Evolutionary conservation across 2,888 invertebrate species (phyloP), one percentile per base, ranked within the genome.

Genomic region (Bruchidius siliquastri): DNA sequence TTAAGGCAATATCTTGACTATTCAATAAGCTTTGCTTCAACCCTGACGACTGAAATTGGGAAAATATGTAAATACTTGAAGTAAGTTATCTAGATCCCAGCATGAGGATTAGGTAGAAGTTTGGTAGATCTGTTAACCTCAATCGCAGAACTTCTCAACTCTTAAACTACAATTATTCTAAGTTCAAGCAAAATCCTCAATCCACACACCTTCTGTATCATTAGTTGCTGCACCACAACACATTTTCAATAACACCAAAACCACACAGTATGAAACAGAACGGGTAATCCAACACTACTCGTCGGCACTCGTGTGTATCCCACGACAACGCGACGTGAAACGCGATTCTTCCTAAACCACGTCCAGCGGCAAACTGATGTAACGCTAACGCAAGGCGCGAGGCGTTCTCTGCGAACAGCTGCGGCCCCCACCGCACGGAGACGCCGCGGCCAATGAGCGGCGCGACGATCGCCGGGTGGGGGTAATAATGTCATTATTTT

Each of bases 401-500:
- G 77, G 80, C 77, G 49, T 13, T 18, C 49, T 1, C 49, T 4
- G 13, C 49, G 26, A 49, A 49, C 49, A 49, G 49, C 49, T 49
- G 49, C 49, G 49, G 13, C 49, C 49, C 49, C 49, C 49, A 49
- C 49, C 49, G 1, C 49, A 2, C 26, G 1, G 10, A 3, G 49
- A 1, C 49, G 8, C 49, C 49, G 49, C 49, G 49, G 49, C 49
- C 49, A 49, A 49, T 49, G 49, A 49, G 26, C 49, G 49, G 76
- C 72, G 77, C 77, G 76, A 75, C 73, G 77, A 75, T 76, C 69
- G 22, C 32, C 20, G 2, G 71, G 84, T 78, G 83, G 85, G 86
- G 85, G 83, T 86, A 86, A 86, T 86, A 85, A 86, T 85, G 84
- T 86, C 85, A 86, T 86, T 86, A 86, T 85, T 84, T 84, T 83